Percentiles rank a stretch among this genome's conserved stretches.
Evolutionary conservation across 2,888 invertebrate genomes (phyloP).

Genomic region (Pollenia amentaria): DNA sequence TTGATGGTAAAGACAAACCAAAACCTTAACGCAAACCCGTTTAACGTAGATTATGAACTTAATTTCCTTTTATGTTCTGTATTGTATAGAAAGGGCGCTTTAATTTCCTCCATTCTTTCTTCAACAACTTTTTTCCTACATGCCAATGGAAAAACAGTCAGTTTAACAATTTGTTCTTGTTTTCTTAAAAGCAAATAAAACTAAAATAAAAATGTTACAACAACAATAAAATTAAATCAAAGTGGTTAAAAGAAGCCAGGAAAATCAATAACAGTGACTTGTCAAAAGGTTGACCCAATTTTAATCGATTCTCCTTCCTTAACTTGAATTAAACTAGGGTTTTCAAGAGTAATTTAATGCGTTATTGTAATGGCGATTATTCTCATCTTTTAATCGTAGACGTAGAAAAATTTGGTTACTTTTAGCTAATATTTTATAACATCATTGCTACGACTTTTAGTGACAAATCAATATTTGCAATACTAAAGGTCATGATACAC

Average conservation of each 20-base stretch:
- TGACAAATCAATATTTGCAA: too few species aligned
- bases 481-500: too few species aligned
- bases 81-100: not conserved
- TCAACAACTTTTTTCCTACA: not conserved
- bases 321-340: too few species aligned
- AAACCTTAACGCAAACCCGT: constrained; percentile 22
- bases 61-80: too few species aligned
- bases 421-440: too few species aligned
- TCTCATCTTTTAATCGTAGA: too few species aligned
- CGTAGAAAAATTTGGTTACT: too few species aligned
- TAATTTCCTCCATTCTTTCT: not conserved
- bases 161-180: constrained; percentile 1
- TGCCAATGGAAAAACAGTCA: not conserved
- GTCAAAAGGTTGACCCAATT: too few species aligned
- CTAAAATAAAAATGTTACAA: not conserved
- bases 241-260: not conserved
- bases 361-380: too few species aligned
- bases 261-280: constrained; percentile 1
- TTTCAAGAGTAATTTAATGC: too few species aligned
- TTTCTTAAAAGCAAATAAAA: not conserved
- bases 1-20: constrained; percentile 14
- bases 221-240: not conserved
- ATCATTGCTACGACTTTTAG: too few species aligned
- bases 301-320: too few species aligned
- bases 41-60: constrained; percentile 6